Base-by-base conservation (phyloP, 2,113 vertebrate genomes). In the Arothron firmamentum region DNA sequence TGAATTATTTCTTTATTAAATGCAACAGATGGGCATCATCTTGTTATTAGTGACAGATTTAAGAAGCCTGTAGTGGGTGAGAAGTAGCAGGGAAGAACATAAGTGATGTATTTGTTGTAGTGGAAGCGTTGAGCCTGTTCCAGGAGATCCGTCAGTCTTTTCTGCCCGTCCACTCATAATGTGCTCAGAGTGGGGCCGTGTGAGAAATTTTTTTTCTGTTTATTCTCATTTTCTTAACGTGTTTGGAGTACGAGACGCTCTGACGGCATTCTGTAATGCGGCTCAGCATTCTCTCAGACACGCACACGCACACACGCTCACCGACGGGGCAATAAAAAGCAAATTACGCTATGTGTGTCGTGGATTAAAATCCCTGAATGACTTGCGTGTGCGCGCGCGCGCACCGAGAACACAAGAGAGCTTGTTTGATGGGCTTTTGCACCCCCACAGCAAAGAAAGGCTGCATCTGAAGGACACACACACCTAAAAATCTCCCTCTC, bases 251-350 rank as follows among this genome's bases (percentile, higher is more conserved):
- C 16, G 13, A 16, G 45, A 7, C 51, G 15, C 56, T 60, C 55
- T 43, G 51, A 16, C 55, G 52, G 52, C n/a, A 49, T 65, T 62
- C 62, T 59, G 73, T 21, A 20, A 50, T 31, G 43, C 48, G 42
- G 28, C 66, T 53, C 60, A 38, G 62, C 70, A 68, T 70, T 73
- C 55, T 67, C 58, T 43, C 67, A 21, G 56, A 51, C 54, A 47
- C 49, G 51, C 52, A 51, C 17, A 21, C 16, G 43, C 48, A 41
- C 47, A 38, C 52, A 62, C 53, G 21, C 23, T 25, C 25, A 41
- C 20, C 56, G 1, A 67, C 48, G 50, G 23, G 56, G 46, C 67
- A 74, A 80, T 87, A 79, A 70, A 66, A 81, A 59, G 62, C 74
- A 71, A 72, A 81, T 79, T 54, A 79, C 59, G 66, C 65, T 43